These are phyloP conservation scores for Ecdyonurus torrentis DNA, from an alignment of 2,888 invertebrate genomes.

Conservation along the genomic window DNA sequence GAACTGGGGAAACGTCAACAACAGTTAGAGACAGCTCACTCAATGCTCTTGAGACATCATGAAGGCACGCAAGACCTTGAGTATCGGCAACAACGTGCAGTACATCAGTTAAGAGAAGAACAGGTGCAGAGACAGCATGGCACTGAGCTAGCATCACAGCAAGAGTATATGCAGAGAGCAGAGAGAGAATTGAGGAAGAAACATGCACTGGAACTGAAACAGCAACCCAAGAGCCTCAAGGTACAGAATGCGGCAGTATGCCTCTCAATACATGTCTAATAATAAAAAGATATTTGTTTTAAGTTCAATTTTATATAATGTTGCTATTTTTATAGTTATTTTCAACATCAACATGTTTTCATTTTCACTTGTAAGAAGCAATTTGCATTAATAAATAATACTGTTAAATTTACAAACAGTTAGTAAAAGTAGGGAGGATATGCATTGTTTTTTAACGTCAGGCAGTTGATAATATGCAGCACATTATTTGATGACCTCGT, in stretches of 20 bases:
- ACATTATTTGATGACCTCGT: too few relatives aligned
- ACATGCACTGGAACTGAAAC: constrained; percentile 90
- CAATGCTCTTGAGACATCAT: constrained; percentile 87
- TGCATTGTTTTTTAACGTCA: too few relatives aligned
- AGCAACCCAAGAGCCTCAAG: constrained; percentile 97
- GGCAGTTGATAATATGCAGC: too few relatives aligned
- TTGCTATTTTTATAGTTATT: background rate
- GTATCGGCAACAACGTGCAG: constrained; percentile 85
- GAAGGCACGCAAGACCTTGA: constrained; percentile 94
- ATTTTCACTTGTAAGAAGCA: too few relatives aligned
- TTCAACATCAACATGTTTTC: constrained; percentile 1
- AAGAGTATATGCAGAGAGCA: constrained; percentile 89
- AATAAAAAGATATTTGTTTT: background rate
- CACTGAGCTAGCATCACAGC: constrained; percentile 87
- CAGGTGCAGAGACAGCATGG: constrained; percentile 74
- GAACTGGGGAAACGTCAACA: constrained; percentile 89
- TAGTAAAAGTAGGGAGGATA: too few relatives aligned
- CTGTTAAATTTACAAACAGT: too few relatives aligned
- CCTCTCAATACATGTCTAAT: constrained; percentile 1
- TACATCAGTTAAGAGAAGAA: constrained; percentile 78
- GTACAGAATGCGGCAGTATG: constrained; percentile 39
- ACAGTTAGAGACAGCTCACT: constrained; percentile 88
- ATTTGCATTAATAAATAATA: too few relatives aligned
- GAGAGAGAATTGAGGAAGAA: constrained; percentile 91
- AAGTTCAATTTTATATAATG: background rate